Evolutionary conservation across 64 coral and sea anemone genomes (phyloP), one percentile per base, ranked within the genome.

Genomic region (Platygyra sinensis): DNA sequence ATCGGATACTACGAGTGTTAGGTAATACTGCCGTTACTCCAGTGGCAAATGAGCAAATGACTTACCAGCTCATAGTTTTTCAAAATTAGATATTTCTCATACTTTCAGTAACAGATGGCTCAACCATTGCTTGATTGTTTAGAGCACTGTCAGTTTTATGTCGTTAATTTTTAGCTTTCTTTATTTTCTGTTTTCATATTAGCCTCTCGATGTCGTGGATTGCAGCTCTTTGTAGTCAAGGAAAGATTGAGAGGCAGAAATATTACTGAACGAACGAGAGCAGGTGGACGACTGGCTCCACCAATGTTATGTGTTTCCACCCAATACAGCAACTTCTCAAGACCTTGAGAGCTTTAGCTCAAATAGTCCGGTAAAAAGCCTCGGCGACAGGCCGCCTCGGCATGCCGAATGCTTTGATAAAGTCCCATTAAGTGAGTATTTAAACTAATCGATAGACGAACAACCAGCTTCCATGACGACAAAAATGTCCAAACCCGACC

Each of bases 281-380:
- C 36, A 85, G 22, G 19, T 72, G n/a, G 31, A 49, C 32, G 36
- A 63, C 38, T 71, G 38, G 20, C 3, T 24, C 18, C 22, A 51
- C 63, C 39, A 46, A 5, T 22, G 42, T 20, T 10, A 24, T 46
- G 7, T 30, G 12, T 10, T 86, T 14, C 74, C 32, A 78, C 19
- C 74, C 51, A 64, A 67, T 72, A 46, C 10, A 77, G 72, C 42
- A 69, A 85, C 50, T 77, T 86, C 27, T 51, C 29, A 76, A 82
- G 60, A 32, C 42, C 30, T 63, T 10, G 74, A 74, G 86, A 16
- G 52, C 24, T 42, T 88, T 10, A 51, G 3, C 9, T 14, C 46
- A 33, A 76, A n/a, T 60, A 20, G 0, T 13, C 49, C 42, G 16
- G 38, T 32, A n/a, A 10, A 38, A 12, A 77, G 4, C 32, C 28